Percentiles rank a stretch among this genome's conserved stretches.
These are phyloP conservation scores for Cyrtorhinus lividipennis DNA, from an alignment of 1,140 invertebrate species.

Conservation along the genomic window DNA sequence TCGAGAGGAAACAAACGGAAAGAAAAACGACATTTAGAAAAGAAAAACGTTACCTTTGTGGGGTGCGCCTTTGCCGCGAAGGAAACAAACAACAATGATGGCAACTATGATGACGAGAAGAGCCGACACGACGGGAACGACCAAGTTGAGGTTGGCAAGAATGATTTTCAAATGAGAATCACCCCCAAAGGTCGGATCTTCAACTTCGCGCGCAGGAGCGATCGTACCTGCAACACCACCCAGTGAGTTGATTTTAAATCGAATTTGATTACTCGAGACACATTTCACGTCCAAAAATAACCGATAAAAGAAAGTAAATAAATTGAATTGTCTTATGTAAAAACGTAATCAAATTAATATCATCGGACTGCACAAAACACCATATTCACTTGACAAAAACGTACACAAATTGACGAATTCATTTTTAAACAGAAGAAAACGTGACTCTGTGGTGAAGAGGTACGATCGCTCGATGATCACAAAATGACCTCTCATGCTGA, in stretches of 20 bases:
- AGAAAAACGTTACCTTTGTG: constrained; percentile 53
- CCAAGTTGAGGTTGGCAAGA: constrained; percentile 76
- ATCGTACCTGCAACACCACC: constrained; percentile 70
- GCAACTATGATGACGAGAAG: constrained; percentile 81
- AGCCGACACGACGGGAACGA: constrained; percentile 83
- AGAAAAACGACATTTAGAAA: constrained; percentile 13
- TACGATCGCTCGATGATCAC: neutral
- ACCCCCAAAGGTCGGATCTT: constrained; percentile 39
- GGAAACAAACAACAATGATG: constrained; percentile 78
- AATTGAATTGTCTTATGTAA: neutral
- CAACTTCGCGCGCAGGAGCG: constrained; percentile 72
- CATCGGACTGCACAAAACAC: neutral
- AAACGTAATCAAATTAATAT: neutral
- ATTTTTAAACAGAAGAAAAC: neutral
- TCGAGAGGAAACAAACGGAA: constrained; percentile 25
- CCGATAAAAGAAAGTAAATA: neutral
- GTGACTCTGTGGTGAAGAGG: constrained; percentile 11
- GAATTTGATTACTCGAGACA: no score
- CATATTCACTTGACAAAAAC: neutral
- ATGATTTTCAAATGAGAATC: constrained; percentile 70
- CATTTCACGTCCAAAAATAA: neutral
- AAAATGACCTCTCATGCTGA: neutral
- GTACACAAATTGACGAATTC: neutral
- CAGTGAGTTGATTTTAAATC: neutral
- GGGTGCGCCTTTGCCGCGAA: constrained; percentile 61